Evolutionary conservation across 92 coral and sea anemone species (phyloP), one percentile per base, ranked within the genome.

Genomic region (Zoanthus gigantus): DNA sequence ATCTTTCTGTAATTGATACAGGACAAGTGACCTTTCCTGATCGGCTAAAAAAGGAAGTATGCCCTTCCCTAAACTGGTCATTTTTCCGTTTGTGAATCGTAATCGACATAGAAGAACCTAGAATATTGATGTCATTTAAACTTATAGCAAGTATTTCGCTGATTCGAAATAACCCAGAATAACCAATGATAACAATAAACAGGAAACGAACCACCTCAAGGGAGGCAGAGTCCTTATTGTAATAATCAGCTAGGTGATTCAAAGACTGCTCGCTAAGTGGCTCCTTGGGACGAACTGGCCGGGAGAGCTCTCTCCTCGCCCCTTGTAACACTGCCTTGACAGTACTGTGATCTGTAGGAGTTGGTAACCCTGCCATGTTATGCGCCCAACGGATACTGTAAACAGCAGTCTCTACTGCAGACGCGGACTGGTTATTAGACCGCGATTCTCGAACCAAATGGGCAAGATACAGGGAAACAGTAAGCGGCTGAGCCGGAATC

Each of bases 161-260:
- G 1, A 66, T 66, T 7, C 72, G 72, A 23, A 66, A 23, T 13
- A 66, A 28, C 9, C 72, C 72, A 17, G 72, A 66, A 66, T 66
- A 28, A 23, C 74, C 74, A 72, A 72, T 37, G 16, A 72, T 72
- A 15, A 72, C 50, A 9, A 72, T 72, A 37, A 72, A 34, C 50
- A 72, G 52, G 30, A 72, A 72, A 72, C 76, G 48, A 9, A 72
- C 76, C 18, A 37, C 52, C n/a, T 72, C 76, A 0, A 72, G 18
- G 18, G 76, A 72, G 48, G 76, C 48, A 34, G 76, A 72, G 48
- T 69, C 23, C 74, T 69, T 69, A 30, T 69, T 69, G 74, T 69
- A 69, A 69, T 69, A 10, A 4, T 69, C 46, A 29, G 42, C 37
- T 0, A 69, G 74, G 14, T 69, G 13, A 18, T 30, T 32, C 48